These are phyloP conservation scores for Eretmochelys imbricata DNA, from an alignment of 2,113 vertebrate genomes.

Conservation along the genomic window DNA sequence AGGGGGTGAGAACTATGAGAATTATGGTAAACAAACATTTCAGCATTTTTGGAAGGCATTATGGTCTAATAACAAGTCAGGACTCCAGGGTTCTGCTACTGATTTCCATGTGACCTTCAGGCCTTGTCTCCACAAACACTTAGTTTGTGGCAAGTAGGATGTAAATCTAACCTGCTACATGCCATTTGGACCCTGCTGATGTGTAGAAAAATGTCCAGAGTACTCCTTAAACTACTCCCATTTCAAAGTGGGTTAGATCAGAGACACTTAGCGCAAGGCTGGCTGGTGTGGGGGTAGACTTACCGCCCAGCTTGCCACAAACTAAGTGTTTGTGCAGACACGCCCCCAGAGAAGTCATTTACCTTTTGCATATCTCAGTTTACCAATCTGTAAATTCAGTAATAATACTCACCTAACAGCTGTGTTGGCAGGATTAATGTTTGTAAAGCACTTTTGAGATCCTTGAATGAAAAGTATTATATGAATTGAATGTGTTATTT, in stretches of 20 bases:
- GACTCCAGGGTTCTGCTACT: not conserved
- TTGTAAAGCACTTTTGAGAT: conserved; percentile 37
- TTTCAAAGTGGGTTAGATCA: not conserved
- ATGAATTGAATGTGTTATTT: not conserved
- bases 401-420: not conserved
- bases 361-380: not conserved
- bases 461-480: not conserved
- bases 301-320: not conserved
- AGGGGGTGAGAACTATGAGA: not conserved
- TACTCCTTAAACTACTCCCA: not conserved
- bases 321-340: not conserved
- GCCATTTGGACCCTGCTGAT: not conserved
- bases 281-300: not conserved
- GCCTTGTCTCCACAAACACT: not conserved
- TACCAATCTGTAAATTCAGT: not conserved
- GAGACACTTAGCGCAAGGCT: not conserved
- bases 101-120: not conserved
- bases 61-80: not conserved
- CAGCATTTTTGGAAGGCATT: not conserved
- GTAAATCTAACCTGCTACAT: not conserved
- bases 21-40: not conserved
- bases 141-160: not conserved
- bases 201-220: not conserved
- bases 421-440: not conserved
- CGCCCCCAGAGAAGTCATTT: not conserved